Evolutionary conservation across 2,888 invertebrate genomes (phyloP).

Genomic region (Napeogenes sylphis): DNA sequence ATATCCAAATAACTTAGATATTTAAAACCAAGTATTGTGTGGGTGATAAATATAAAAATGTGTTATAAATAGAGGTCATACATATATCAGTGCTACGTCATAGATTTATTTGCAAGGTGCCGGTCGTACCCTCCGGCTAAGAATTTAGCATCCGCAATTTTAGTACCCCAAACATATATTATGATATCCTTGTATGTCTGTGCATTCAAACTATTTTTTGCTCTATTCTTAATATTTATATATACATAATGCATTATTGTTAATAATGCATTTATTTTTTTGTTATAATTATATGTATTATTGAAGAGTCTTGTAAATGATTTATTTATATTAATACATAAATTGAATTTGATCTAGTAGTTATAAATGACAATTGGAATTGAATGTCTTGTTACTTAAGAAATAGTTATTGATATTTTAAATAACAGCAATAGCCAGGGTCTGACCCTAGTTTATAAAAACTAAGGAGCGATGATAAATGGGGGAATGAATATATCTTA

Average conservation of each 20-base stretch:
- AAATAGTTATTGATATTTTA: not conserved
- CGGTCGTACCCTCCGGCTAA: conserved; percentile 3
- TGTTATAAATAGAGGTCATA: conserved; percentile 3
- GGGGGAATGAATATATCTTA: conserved; percentile 60
- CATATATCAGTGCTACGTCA: not conserved
- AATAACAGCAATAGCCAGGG: not conserved
- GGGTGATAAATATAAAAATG: conserved; percentile 3
- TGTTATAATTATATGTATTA: no score
- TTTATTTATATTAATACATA: no score
- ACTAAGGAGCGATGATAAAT: conserved; percentile 25
- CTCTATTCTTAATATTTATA: no score
- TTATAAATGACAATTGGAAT: not conserved
- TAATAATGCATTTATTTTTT: no score
- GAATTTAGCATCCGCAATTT: conserved; percentile 7
- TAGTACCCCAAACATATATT: not conserved
- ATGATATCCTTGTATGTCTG: not conserved
- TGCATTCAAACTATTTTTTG: not conserved
- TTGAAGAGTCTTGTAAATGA: no score
- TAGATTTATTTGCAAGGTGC: conserved; percentile 7
- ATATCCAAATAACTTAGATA: no score
- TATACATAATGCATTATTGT: no score
- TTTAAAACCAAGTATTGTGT: not conserved
- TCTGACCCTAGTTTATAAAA: conserved; percentile 6
- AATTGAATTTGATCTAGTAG: no score
- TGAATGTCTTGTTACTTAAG: not conserved